A percentile compares a stretch with the other conserved stretches of the same genome.
Conservation (phyloP, 2,113 vertebrate species). For the Sceloporus undulatus region DNA sequence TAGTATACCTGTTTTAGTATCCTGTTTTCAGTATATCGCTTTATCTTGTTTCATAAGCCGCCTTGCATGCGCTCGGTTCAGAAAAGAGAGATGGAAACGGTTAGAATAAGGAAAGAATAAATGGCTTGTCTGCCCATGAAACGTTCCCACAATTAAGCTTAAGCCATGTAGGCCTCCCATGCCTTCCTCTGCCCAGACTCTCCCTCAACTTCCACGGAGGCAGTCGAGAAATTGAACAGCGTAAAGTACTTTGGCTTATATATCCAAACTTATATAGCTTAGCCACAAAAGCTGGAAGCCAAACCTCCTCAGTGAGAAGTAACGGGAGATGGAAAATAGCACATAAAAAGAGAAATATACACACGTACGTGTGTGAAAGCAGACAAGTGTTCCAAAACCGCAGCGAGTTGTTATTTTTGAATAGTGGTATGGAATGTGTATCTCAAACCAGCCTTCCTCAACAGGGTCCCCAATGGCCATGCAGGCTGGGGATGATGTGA, state of each 20-base stretch:
- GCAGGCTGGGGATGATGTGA: not conserved
- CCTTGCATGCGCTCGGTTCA: not conserved
- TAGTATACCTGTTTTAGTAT: too few relatives aligned
- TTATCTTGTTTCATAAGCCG: not conserved
- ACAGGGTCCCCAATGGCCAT: not conserved
- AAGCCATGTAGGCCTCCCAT: too few relatives aligned
- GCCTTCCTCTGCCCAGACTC: not conserved
- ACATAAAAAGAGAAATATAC: not conserved
- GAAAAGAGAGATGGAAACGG: not conserved
- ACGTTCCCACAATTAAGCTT: not conserved
- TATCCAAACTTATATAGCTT: slow-evolving; percentile 1
- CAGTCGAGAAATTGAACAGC: not conserved
- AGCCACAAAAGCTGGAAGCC: slow-evolving; percentile 38
- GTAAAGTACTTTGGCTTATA: not conserved
- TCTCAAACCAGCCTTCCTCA: not conserved
- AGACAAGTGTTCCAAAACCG: not conserved
- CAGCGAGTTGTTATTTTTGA: slow-evolving; percentile 51
- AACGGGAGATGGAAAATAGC: slow-evolving; percentile 44
- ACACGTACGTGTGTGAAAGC: slow-evolving; percentile 4
- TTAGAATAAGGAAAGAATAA: not conserved
- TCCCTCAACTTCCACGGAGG: not conserved
- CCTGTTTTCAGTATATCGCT: not conserved
- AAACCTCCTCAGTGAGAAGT: slow-evolving; percentile 43
- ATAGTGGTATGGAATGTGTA: slow-evolving; percentile 34
- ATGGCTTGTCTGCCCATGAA: not conserved